phyloP scores from a whole-genome alignment of 2,797 vertebrate species.

The Hippoglossus hippoglossus region DNA sequence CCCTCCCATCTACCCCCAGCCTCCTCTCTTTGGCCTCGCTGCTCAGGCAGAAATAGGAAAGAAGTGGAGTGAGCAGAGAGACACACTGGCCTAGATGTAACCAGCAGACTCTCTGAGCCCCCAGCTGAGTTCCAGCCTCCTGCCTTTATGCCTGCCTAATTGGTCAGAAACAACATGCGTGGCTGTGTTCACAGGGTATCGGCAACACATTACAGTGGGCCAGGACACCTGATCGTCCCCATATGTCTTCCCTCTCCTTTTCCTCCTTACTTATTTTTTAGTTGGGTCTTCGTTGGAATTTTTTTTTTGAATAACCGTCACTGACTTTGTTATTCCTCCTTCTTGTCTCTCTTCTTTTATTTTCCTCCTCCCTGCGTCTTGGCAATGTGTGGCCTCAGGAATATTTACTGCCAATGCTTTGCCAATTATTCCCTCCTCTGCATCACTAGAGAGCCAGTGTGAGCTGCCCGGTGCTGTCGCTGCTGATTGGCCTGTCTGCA shows the following conservation, averaged over 20 bases:
- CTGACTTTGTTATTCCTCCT: background rate
- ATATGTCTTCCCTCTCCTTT: slow-evolving; percentile 18
- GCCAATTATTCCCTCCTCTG: slow-evolving; percentile 51
- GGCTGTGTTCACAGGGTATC: slow-evolving; percentile 62
- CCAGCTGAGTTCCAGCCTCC: slow-evolving; percentile 61
- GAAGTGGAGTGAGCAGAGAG: slow-evolving; percentile 20
- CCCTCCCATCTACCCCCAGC: background rate
- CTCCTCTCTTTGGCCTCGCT: slow-evolving; percentile 23
- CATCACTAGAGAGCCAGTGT: slow-evolving; percentile 30
- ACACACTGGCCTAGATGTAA: slow-evolving; percentile 71
- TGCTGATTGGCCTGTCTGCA: slow-evolving; percentile 32
- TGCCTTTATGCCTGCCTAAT: slow-evolving; percentile 80
- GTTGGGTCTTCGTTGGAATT: slow-evolving; percentile 16
- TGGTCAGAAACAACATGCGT: slow-evolving; percentile 77
- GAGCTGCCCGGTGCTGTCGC: slow-evolving; percentile 43
- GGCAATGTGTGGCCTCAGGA: slow-evolving; percentile 29
- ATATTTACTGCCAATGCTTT: slow-evolving; percentile 42
- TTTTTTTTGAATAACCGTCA: slow-evolving; percentile 1
- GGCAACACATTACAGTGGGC: slow-evolving; percentile 54
- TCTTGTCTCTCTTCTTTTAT: background rate
- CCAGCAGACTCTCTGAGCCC: slow-evolving; percentile 62
- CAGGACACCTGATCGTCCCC: slow-evolving; percentile 34
- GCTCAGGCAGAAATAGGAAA: slow-evolving; percentile 46
- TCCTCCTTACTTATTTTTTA: slow-evolving; percentile 13
- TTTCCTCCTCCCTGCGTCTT: slow-evolving; percentile 20